Evolutionary conservation across 2,888 invertebrate species (phyloP).

Genomic region (Leucoma salicis): DNA sequence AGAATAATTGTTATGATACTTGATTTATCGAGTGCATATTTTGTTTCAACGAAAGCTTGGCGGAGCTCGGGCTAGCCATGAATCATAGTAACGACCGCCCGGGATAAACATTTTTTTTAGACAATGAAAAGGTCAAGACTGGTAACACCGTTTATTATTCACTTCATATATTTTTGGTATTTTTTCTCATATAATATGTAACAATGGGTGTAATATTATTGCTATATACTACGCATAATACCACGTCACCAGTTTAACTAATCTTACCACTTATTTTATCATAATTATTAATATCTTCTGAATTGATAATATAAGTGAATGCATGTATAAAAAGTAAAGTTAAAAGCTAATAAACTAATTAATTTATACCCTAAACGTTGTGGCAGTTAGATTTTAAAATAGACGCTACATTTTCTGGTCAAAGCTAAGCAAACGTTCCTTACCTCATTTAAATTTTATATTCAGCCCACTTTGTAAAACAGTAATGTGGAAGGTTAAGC

Average conservation of each 20-base stretch:
- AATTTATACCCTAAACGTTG: no score
- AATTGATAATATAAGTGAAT: no score
- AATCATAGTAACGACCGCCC: constrained; percentile 55
- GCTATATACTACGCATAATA: no score
- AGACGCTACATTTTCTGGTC: not conserved
- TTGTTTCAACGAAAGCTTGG: constrained; percentile 51
- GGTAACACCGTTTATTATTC: constrained; percentile 25
- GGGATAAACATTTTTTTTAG: constrained; percentile 47
- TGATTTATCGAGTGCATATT: constrained; percentile 68
- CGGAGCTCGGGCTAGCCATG: constrained; percentile 48
- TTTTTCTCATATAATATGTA: no score
- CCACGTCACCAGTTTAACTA: no score
- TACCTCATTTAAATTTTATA: constrained; percentile 1
- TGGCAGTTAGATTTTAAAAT: no score
- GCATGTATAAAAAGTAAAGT: no score
- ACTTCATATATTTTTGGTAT: not conserved
- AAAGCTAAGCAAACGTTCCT: not conserved
- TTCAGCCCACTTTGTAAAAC: not conserved
- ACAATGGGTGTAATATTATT: no score
- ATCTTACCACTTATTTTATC: no score
- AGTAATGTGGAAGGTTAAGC: not conserved
- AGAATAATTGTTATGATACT: constrained; percentile 59
- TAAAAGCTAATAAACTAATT: no score
- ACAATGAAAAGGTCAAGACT: constrained; percentile 46
- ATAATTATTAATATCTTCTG: no score